A percentile compares a stretch with the other conserved stretches of the same genome.
These are phyloP conservation scores for Lepidotrigona ventralis DNA, from an alignment of 1,140 invertebrate genomes.

Conservation along the genomic window DNA sequence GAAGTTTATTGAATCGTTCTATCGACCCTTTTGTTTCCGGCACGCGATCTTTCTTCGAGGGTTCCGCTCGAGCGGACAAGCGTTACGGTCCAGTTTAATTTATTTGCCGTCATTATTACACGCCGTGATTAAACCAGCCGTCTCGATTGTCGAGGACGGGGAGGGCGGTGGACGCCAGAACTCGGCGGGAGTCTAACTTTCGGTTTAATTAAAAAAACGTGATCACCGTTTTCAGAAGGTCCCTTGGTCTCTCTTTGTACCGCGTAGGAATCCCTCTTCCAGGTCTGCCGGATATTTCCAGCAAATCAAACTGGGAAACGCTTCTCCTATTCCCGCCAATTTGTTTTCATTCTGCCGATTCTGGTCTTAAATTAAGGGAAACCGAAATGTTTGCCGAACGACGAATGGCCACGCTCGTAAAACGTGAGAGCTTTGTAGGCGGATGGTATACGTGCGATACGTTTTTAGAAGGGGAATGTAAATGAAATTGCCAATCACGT, in stretches of 20 bases:
- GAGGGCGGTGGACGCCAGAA: not conserved
- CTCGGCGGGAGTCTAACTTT: constrained; percentile 59
- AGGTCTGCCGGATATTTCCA: constrained; percentile 41
- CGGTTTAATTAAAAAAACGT: constrained; percentile 72
- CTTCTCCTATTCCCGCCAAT: constrained; percentile 54
- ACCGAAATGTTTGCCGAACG: constrained; percentile 14
- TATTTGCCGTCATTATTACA: constrained; percentile 68
- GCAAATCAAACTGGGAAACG: constrained; percentile 62
- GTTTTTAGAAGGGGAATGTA: not conserved
- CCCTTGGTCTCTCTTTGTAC: constrained; percentile 34
- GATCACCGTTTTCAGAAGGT: constrained; percentile 64
- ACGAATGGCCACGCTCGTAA: not conserved
- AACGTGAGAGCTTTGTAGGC: not conserved
- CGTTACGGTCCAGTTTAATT: constrained; percentile 65
- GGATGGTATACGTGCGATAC: not conserved
- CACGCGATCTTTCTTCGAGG: constrained; percentile 57
- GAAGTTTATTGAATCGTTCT: constrained; percentile 58
- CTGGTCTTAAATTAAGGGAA: constrained; percentile 34
- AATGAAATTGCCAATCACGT: not conserved
- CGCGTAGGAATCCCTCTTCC: constrained; percentile 38
- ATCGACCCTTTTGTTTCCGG: constrained; percentile 51
- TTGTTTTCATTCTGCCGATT: constrained; percentile 43
- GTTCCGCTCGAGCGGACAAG: constrained; percentile 53
- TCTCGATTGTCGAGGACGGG: constrained; percentile 51
- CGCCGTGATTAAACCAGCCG: constrained; percentile 67